Percentiles rank a stretch among this genome's conserved stretches.
Conservation (phyloP, 2,888 invertebrate species). For the Pseudococcus longispinus region DNA sequence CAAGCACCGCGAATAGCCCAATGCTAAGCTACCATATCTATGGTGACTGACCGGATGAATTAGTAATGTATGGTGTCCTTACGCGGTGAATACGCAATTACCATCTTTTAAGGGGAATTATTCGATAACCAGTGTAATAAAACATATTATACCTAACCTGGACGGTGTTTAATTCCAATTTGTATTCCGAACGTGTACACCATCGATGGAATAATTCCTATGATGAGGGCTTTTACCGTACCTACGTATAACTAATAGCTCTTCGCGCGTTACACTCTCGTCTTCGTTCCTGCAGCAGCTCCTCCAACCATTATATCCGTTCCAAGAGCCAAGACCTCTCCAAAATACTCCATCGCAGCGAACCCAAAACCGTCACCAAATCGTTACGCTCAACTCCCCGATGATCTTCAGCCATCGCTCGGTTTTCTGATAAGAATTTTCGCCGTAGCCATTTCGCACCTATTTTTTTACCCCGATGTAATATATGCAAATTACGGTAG, state of each 20-base stretch:
- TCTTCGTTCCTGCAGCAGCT: neutral
- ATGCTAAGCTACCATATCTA: neutral
- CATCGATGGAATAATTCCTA: conserved; percentile 53
- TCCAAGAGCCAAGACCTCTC: neutral
- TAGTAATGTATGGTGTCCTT: conserved; percentile 37
- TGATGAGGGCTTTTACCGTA: conserved; percentile 53
- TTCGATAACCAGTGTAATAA: conserved; percentile 55
- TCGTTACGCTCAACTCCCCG: neutral
- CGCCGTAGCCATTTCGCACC: neutral
- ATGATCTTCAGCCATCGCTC: neutral
- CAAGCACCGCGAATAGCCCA: neutral
- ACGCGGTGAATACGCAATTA: conserved; percentile 46
- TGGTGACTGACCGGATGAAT: conserved; percentile 47
- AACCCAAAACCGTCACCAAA: no score
- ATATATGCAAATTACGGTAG: conserved; percentile 35
- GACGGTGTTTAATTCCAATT: conserved; percentile 53
- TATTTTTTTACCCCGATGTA: neutral
- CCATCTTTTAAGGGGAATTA: conserved; percentile 54
- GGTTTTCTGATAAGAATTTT: neutral
- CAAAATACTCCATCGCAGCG: neutral
- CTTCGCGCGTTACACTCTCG: neutral
- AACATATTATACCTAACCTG: conserved; percentile 35
- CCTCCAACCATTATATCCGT: neutral
- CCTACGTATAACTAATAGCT: conserved; percentile 48
- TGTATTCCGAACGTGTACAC: conserved; percentile 49